Conservation (phyloP, 1,140 invertebrate species). For the Coptotermes formosanus region DNA sequence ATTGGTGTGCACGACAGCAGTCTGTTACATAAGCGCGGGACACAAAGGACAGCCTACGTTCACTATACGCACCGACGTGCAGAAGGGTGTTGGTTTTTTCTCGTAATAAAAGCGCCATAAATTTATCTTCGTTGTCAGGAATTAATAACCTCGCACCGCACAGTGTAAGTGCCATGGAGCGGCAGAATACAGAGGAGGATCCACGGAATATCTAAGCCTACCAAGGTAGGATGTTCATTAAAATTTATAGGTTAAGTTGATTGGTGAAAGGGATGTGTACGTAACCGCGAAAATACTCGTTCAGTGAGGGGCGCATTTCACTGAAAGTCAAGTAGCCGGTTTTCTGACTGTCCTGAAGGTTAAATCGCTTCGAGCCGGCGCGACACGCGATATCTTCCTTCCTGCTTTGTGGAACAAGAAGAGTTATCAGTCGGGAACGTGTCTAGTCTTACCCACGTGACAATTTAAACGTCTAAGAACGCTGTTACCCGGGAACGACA, state of each 20-base stretch:
- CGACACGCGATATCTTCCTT: too few relatives aligned
- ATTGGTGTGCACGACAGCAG: not conserved
- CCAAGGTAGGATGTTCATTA: not conserved
- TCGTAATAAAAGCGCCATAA: not conserved
- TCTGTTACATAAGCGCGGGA: not conserved
- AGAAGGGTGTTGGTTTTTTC: not conserved
- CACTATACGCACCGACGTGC: not conserved
- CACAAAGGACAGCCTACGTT: not conserved
- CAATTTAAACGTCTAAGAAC: too few relatives aligned
- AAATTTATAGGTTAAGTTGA: not conserved
- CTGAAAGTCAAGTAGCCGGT: not conserved
- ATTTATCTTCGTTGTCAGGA: not conserved
- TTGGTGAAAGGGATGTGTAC: not conserved
- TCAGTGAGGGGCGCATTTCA: not conserved
- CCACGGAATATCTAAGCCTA: not conserved
- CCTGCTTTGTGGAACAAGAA: too few relatives aligned
- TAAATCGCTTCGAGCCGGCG: too few relatives aligned
- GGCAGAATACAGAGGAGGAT: not conserved
- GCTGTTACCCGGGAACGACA: too few relatives aligned
- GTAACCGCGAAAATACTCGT: not conserved
- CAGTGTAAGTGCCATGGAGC: not conserved
- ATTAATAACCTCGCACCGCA: not conserved
- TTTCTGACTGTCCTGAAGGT: not conserved
- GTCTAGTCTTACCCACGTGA: too few relatives aligned
- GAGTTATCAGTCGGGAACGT: too few relatives aligned